A percentile compares a stretch with the other conserved stretches of the same genome.
These are phyloP conservation scores for Chaetodon trifascialis DNA, from an alignment of 2,113 vertebrate genomes.

Conservation along the genomic window DNA sequence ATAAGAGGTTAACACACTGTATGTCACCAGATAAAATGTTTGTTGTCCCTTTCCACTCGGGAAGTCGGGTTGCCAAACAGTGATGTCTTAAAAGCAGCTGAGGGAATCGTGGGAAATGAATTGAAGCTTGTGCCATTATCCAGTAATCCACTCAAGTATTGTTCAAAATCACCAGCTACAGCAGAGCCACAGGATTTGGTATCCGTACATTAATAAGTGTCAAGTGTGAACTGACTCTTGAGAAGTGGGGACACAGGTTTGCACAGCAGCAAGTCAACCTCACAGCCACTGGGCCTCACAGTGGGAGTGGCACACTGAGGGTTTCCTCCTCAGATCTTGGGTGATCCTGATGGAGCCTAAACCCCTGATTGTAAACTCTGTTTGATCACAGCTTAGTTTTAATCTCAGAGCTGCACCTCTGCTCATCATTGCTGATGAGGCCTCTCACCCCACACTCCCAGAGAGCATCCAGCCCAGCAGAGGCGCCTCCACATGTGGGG, in stretches of 20 bases:
- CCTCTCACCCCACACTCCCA: constrained; percentile 2
- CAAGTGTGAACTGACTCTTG: no score
- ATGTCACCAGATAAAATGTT: not conserved
- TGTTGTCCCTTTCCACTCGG: not conserved
- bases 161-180: not conserved
- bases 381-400: constrained; percentile 65
- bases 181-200: not conserved
- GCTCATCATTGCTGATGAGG: not conserved
- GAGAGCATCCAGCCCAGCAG: constrained; percentile 1
- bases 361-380: constrained; percentile 11
- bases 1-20: not conserved
- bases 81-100: not conserved
- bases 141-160: not conserved
- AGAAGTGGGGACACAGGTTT: not conserved
- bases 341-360: constrained; percentile 19
- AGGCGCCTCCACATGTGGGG: constrained; percentile 7
- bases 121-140: no score
- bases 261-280: not conserved
- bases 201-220: not conserved
- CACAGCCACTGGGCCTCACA: not conserved
- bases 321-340: constrained; percentile 11
- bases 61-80: not conserved
- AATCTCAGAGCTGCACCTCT: constrained; percentile 35
- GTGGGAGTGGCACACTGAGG: constrained; percentile 9
- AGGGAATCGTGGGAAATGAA: not conserved